Evolutionary conservation across 2,888 invertebrate species (phyloP), one percentile per base, ranked within the genome.

Genomic region (Dryobotodes eremita): DNA sequence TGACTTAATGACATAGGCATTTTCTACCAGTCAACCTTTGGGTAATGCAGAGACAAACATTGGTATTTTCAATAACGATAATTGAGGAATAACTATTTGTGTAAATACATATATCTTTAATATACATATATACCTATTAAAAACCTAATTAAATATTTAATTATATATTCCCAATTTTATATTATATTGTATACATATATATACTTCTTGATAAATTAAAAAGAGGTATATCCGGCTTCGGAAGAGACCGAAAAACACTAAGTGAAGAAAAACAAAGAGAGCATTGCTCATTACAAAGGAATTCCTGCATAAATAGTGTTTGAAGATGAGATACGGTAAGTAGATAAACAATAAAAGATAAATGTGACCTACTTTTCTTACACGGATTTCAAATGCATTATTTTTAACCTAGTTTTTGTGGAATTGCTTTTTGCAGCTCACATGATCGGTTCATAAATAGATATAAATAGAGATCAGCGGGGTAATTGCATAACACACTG

Each of bases 281-380:
- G 31, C 42, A 71, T 76, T 66, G 62, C 20, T 36, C 50, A 80
- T 42, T 13, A 59, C 50, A 73, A 71, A 85, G 13, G 61, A 84
- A 84, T 83, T 69, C 42, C n/a, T 69, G 13, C 36, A 59, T 23
- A 36, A 36, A 36, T 36, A 31, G 64, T 68, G 31, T 55, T 75
- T 83, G 46, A 69, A 76, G 82, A 77, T 81, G 70, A 85, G 75
- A 84, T 83, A 84, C 31, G n/a, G 57, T 50, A n/a, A 55, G 70
- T 31, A 62, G 83, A 83, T 81, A 84, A 81, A 85, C 66, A 85
- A 81, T 74, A 71, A 17, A 77, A 85, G 71, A 82, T 77, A 77
- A 85, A 64, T 70, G 71, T 77, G 69, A 69, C 85, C 84, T 75
- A 82, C 74, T 72, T 84, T 77, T 71, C 36, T 57, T 26, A 17